These are phyloP conservation scores for Scortum barcoo DNA, from an alignment of 2,113 vertebrate species.

Conservation along the genomic window DNA sequence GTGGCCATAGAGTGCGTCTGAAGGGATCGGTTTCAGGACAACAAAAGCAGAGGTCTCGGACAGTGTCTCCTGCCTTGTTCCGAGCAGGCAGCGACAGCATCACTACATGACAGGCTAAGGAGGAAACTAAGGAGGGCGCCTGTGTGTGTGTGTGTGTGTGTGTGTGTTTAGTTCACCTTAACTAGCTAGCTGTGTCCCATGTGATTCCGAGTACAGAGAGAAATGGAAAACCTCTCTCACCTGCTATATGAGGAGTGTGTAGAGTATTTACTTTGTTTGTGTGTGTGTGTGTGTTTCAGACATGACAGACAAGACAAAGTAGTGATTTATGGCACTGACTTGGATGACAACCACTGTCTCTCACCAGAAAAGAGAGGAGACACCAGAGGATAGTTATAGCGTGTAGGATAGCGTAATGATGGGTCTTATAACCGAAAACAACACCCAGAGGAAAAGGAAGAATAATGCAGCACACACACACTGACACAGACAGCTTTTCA, in stretches of 20 bases:
- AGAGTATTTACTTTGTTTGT: conserved; percentile 17
- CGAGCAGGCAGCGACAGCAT: conserved; percentile 50
- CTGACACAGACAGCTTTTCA: conserved; percentile 62
- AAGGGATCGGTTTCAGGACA: conserved; percentile 69
- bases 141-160: conserved; percentile 8
- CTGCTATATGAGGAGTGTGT: conserved; percentile 6
- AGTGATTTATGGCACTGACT: conserved; percentile 73
- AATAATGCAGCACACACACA: conserved; percentile 65
- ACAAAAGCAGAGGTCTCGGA: conserved; percentile 78
- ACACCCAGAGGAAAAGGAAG: conserved; percentile 50
- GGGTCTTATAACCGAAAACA: conserved; percentile 55
- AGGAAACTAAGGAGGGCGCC: conserved; percentile 16
- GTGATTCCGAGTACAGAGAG: conserved; percentile 28
- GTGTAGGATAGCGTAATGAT: conserved; percentile 55
- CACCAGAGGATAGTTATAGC: conserved; percentile 62
- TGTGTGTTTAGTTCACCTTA: conserved; percentile 48
- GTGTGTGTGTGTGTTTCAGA: conserved; percentile 39
- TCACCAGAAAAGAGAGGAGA: conserved; percentile 60
- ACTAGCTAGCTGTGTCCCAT: conserved; percentile 28
- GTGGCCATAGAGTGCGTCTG: conserved; percentile 73
- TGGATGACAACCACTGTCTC: conserved; percentile 56
- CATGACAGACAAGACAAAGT: conserved; percentile 63
- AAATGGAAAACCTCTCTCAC: conserved; percentile 25
- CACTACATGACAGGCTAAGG: conserved; percentile 61
- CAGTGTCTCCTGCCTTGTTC: conserved; percentile 72